These are phyloP conservation scores for Heterodera schachtii DNA, from an alignment of 1,140 invertebrate species.

Conservation along the genomic window DNA sequence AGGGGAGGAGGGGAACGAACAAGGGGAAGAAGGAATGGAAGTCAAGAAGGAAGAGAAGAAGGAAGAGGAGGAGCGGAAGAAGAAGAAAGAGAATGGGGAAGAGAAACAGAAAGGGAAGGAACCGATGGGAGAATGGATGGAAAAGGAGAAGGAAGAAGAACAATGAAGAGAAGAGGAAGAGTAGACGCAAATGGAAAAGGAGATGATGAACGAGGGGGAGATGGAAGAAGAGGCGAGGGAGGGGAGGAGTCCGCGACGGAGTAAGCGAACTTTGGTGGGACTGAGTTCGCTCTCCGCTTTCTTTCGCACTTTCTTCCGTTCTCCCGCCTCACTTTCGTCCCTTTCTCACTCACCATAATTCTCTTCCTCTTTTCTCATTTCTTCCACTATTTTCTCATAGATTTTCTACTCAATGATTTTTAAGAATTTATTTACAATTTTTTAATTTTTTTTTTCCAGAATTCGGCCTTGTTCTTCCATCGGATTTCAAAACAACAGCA, in stretches of 20 bases:
- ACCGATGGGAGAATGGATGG: no score
- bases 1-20: no score
- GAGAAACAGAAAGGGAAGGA: neutral
- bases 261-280: neutral
- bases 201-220: neutral
- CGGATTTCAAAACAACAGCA: slow-evolving; percentile 37
- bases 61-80: no score
- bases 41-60: no score
- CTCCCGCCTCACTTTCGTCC: neutral
- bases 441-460: slow-evolving; percentile 9
- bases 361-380: neutral
- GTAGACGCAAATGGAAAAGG: neutral
- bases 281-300: neutral
- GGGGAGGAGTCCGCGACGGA: neutral
- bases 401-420: neutral
- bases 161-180: neutral
- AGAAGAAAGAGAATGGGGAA: neutral
- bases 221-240: neutral
- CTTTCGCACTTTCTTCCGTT: neutral
- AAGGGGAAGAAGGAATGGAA: no score
- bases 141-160: no score
- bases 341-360: neutral
- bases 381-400: neutral
- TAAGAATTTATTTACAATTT: neutral
- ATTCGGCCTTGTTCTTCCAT: slow-evolving; percentile 3